phyloP scores from a whole-genome alignment of 1,140 invertebrate species.

The Oryctes rhinoceros region DNA sequence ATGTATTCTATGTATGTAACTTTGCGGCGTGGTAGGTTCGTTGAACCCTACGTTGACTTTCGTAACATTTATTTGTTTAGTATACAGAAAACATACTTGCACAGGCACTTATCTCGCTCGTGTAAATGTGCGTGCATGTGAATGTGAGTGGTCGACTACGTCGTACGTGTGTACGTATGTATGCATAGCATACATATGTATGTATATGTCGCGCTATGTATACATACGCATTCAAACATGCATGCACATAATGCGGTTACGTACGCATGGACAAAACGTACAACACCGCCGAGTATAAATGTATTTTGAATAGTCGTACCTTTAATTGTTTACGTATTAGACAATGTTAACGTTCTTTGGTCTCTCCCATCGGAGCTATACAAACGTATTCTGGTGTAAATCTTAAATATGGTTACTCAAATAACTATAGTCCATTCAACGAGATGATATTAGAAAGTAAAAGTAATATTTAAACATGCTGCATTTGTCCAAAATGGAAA shows the following conservation, averaged over 20 bases:
- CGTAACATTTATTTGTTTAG: conserved; percentile 41
- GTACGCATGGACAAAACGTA: conserved; percentile 1
- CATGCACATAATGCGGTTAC: conserved; percentile 3
- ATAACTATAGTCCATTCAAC: too few species aligned
- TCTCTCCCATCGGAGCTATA: background rate
- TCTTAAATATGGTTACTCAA: background rate
- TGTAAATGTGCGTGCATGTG: conserved; percentile 23
- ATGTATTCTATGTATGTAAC: background rate
- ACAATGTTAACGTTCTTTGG: background rate
- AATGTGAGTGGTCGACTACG: background rate
- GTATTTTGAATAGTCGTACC: conserved; percentile 2
- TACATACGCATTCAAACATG: background rate
- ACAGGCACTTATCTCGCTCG: conserved; percentile 28
- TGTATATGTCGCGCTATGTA: background rate
- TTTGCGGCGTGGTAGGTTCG: conserved; percentile 27
- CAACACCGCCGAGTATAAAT: background rate
- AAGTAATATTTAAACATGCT: too few species aligned
- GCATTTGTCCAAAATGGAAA: too few species aligned
- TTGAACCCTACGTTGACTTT: conserved; percentile 34
- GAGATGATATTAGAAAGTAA: too few species aligned
- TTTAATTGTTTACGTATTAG: conserved; percentile 22
- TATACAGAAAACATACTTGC: conserved; percentile 40
- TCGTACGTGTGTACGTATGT: conserved; percentile 4
- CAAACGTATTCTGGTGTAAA: background rate
- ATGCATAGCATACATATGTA: background rate